Evolutionary conservation across 2,888 invertebrate genomes (phyloP), one percentile per base, ranked within the genome.

Genomic region (Drosophila paranaensis): DNA sequence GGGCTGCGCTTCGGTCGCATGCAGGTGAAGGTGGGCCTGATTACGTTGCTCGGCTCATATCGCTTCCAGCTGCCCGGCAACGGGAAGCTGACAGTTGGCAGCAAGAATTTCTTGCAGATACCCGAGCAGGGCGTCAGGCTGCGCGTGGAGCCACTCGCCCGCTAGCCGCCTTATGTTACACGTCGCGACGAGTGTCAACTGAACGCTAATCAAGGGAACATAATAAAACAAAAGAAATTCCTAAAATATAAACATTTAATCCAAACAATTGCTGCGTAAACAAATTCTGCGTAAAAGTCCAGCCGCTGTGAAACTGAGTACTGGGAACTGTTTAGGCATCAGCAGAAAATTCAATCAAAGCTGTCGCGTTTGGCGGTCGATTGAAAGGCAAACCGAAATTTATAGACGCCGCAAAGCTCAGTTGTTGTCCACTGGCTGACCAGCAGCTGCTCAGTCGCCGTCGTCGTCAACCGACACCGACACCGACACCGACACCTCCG

Each of bases 1-100:
- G 92, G 91, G 0, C n/a, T 83, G 37, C 77, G 91, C 13, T 92
- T 92, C 56, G 92, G 79, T 0, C 77, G 81, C 10, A 89, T 91
- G 90, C 91, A 91, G 77, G 81, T 87, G 9, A 87, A 83, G 30
- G 70, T 92, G 42, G 92, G 89, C 0, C 76, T 92, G 3, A 87
- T 90, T 14, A 74, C 80, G 0, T 20, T 92, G 10, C 53, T 92
- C 2, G 69, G 58, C 13, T 0, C 2, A 9, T 79, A 60, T 9
- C 62, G 45, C 9, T 82, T 81, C 27, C 54, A 33, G 10, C 50
- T 33, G 33, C 58, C 63, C 8, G 6, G n/a, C 1, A 60, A 50
- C 0, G 87, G 77, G 4, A 62, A 82, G 48, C 33, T 89, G 58
- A 42, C 64, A 20, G 64, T 86, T 30, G 58, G 72, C 14, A 71